A percentile compares a stretch with the other conserved stretches of the same genome.
Conservation (phyloP, 1,140 invertebrate genomes). For the Choristoneura fumiferana region DNA sequence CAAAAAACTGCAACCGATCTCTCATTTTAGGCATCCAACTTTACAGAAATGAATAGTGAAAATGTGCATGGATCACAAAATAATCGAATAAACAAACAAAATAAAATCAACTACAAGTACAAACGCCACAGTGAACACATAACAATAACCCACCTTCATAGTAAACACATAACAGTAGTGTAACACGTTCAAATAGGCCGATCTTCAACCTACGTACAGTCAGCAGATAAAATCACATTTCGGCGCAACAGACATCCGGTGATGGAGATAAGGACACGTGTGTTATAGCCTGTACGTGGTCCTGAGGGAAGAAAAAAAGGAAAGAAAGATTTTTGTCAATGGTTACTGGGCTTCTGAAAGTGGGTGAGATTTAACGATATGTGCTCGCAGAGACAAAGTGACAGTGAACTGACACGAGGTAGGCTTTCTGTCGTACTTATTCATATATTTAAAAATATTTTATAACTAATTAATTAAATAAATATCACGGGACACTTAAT, state of each 20-base stretch:
- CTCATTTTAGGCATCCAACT: too few species aligned
- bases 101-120: too few species aligned
- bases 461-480: too few species aligned
- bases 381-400: background rate
- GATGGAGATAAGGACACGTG: constrained; percentile 57
- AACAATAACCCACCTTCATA: too few species aligned
- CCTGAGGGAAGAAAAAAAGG: constrained; percentile 14
- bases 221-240: constrained; percentile 52
- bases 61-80: too few species aligned
- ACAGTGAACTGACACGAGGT: background rate
- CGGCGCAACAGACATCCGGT: constrained; percentile 61
- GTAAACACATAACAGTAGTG: too few species aligned
- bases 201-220: constrained; percentile 33
- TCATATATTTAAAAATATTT: too few species aligned
- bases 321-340: constrained; percentile 16
- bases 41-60: too few species aligned
- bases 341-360: background rate
- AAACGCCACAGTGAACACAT: constrained; percentile 20
- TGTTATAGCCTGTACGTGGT: constrained; percentile 55
- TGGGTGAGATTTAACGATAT: constrained; percentile 1
- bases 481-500: too few species aligned
- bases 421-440: background rate
- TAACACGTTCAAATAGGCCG: constrained; percentile 32
- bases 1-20: too few species aligned
- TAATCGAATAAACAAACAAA: too few species aligned